These are phyloP conservation scores for Regulus satrapa DNA, from an alignment of 2,113 vertebrate genomes.

Conservation along the genomic window DNA sequence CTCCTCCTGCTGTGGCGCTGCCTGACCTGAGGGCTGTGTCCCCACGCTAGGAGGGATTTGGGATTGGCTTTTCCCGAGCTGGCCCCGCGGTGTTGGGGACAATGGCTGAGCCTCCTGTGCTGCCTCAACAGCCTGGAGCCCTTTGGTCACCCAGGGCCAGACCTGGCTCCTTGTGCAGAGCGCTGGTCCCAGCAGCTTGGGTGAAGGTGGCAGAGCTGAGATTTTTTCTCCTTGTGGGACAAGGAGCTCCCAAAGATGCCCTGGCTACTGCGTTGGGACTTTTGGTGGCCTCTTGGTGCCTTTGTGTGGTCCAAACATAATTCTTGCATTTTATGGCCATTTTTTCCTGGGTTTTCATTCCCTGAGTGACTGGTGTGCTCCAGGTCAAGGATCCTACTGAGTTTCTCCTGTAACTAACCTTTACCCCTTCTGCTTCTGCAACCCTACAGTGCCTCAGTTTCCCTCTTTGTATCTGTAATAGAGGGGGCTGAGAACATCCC, in stretches of 20 bases:
- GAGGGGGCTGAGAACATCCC: background rate
- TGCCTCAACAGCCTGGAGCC: background rate
- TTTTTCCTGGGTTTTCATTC: background rate
- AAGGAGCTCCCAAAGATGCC: background rate
- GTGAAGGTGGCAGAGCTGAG: background rate
- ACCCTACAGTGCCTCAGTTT: background rate
- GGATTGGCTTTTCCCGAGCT: background rate
- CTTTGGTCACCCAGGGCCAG: accelerated
- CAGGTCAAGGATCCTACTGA: background rate
- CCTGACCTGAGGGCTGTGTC: background rate
- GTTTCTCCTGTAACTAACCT: background rate
- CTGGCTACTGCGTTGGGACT: background rate
- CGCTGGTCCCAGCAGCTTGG: accelerated
- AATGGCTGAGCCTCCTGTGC: background rate
- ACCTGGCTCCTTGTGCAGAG: accelerated
- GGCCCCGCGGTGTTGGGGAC: accelerated
- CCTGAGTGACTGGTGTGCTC: accelerated
- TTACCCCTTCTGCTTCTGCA: background rate
- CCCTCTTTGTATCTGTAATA: background rate
- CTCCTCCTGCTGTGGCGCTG: background rate
- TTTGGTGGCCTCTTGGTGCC: background rate
- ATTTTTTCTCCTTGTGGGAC: background rate
- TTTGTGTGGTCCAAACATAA: background rate
- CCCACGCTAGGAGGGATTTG: accelerated
- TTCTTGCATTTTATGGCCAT: background rate